Percentiles rank a stretch among this genome's conserved stretches.
These are phyloP conservation scores for Acanthococcus lagerstroemiae DNA, from an alignment of 2,888 invertebrate genomes.

Conservation along the genomic window DNA sequence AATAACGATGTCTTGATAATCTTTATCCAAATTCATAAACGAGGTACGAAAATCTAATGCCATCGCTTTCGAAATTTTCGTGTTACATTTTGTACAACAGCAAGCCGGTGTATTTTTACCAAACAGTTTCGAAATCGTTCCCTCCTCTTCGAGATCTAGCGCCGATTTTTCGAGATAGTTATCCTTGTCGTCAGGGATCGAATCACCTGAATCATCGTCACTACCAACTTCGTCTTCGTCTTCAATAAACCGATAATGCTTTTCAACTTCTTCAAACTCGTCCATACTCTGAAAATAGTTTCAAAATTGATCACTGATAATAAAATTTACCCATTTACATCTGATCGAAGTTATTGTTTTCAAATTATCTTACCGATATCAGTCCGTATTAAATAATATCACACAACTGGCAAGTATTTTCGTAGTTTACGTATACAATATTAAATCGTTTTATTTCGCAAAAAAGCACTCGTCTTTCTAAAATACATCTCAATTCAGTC, in stretches of 20 bases:
- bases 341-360: too few relatives aligned
- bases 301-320: too few relatives aligned
- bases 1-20: neutral
- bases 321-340: too few relatives aligned
- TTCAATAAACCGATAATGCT: neutral
- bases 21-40: neutral
- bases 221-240: neutral
- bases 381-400: too few relatives aligned
- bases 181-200: neutral
- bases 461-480: too few relatives aligned
- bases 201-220: conserved; percentile 1
- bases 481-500: too few relatives aligned
- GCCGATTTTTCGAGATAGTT: neutral
- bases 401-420: too few relatives aligned
- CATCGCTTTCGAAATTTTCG: neutral
- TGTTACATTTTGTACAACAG: neutral
- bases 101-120: neutral
- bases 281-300: too few relatives aligned
- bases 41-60: neutral
- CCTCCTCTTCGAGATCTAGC: neutral
- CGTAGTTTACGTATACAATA: too few relatives aligned
- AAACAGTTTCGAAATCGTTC: neutral
- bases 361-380: too few relatives aligned
- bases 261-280: conserved; percentile 1
- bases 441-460: too few relatives aligned